Evolutionary conservation across 2,113 vertebrate genomes (phyloP), one percentile per base, ranked within the genome.

Genomic region (Rattus rattus): DNA sequence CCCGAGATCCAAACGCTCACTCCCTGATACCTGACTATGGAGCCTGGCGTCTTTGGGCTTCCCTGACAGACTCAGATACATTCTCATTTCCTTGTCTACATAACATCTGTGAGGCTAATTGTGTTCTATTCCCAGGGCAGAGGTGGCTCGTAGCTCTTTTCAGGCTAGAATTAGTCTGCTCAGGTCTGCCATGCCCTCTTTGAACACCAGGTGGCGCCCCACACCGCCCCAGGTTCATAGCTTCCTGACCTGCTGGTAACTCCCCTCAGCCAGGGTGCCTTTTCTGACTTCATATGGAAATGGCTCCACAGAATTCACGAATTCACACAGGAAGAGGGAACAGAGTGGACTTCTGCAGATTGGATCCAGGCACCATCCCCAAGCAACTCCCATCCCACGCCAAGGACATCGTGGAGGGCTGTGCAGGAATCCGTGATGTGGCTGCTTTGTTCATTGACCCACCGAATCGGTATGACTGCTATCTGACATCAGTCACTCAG

Each of bases 161-260:
- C 22, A 7, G 0, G 17, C 4, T 4, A 0, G 8, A 76, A 13
- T 6, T 0, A 1, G 54, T 63, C 70, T 0, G 8, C 59, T 77
- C 3, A 5, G 59, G 16, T 26, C 49, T 79, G 94, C 12, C 47
- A n/a, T 61, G 3, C 79, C 54, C 11, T 0, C 0, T 12, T 20
- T 75, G 43, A 77, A 75, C 96, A 89, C 94, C 88, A 98, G 97
- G 67, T 86, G 97, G 96, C 79, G 69, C 72, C 39, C 3, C 52
- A 94, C 9, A 79, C 91, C 69, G 2, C 43, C 9, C 54, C 72
- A 17, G 19, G 72, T 19, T 63, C 89, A 17, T 1, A 47, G 80
- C 36, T 63, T n/a, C 22, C n/a, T 0, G 49, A 56, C 33, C 4
- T 52, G 43, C 47, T 28, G 14, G 63, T 6, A 1, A 14, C 9